phyloP scores from a whole-genome alignment of 2,888 invertebrate species.

The Napeogenes inachia region DNA sequence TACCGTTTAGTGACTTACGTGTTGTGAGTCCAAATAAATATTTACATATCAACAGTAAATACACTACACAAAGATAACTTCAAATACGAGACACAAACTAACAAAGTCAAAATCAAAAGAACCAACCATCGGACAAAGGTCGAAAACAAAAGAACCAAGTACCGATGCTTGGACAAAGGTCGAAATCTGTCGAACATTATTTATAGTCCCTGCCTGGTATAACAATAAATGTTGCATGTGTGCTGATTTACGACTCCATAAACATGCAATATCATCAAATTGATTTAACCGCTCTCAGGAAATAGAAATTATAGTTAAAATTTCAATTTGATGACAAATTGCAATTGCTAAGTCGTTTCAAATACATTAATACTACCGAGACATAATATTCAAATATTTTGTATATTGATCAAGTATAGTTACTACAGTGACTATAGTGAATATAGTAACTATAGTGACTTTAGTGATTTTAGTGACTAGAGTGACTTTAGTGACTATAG shows the following conservation, averaged over 20 bases:
- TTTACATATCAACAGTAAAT: too few relatives aligned
- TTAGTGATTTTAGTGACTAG: too few relatives aligned
- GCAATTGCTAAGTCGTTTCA: too few relatives aligned
- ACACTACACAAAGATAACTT: neutral
- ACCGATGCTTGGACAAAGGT: constrained; percentile 40
- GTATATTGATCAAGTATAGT: too few relatives aligned
- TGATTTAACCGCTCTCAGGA: constrained; percentile 41
- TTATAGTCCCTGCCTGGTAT: constrained; percentile 51
- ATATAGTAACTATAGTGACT: too few relatives aligned
- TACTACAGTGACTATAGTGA: too few relatives aligned
- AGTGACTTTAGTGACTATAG: too few relatives aligned
- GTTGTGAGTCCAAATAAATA: neutral
- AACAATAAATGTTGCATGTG: constrained; percentile 62
- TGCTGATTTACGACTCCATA: constrained; percentile 66
- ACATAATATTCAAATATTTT: too few relatives aligned
- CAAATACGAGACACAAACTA: too few relatives aligned
- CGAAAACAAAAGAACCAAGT: constrained; percentile 6
- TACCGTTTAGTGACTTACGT: constrained; percentile 1
- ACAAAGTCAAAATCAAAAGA: too few relatives aligned
- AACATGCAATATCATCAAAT: constrained; percentile 65
- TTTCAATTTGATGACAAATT: too few relatives aligned
- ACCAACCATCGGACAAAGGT: constrained; percentile 9
- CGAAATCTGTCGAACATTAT: constrained; percentile 50
- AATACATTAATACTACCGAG: too few relatives aligned
- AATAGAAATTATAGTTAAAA: constrained; percentile 13